Evolutionary conservation across 2,888 invertebrate species (phyloP).

Genomic region (Hesperia comma): DNA sequence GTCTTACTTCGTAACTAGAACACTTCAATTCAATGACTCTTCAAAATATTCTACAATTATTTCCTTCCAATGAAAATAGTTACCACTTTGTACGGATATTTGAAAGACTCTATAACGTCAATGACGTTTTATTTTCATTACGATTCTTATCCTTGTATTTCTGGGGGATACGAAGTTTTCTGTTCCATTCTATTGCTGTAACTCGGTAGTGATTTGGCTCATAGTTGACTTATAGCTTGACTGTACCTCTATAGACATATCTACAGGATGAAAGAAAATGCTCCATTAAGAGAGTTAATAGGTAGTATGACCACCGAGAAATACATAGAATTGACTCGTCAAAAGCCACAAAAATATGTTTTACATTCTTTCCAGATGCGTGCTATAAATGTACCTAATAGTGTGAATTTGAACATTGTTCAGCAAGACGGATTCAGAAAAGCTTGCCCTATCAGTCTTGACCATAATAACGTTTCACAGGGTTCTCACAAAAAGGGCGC

Average conservation of each 20-base stretch:
- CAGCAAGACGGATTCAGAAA: neutral
- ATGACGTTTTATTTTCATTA: neutral
- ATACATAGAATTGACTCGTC: too few species aligned
- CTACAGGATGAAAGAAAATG: too few species aligned
- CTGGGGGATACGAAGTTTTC: too few species aligned
- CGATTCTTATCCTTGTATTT: neutral
- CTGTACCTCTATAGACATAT: too few species aligned
- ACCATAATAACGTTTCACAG: constrained; percentile 6
- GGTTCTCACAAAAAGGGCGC: constrained; percentile 16
- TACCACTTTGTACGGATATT: neutral
- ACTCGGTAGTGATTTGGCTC: too few species aligned
- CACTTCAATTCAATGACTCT: neutral
- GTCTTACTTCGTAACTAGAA: neutral
- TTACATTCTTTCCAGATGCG: too few species aligned
- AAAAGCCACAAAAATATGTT: too few species aligned
- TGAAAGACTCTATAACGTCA: neutral
- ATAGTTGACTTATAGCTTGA: too few species aligned
- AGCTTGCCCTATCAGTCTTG: neutral
- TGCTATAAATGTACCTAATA: too few species aligned
- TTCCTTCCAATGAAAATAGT: neutral
- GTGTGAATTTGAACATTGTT: neutral
- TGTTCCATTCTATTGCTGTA: too few species aligned
- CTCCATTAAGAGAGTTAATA: too few species aligned
- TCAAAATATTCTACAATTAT: neutral
- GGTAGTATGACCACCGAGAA: too few species aligned